Conservation (phyloP, 2,113 vertebrate genomes). For the Spizaetus ornatus region DNA sequence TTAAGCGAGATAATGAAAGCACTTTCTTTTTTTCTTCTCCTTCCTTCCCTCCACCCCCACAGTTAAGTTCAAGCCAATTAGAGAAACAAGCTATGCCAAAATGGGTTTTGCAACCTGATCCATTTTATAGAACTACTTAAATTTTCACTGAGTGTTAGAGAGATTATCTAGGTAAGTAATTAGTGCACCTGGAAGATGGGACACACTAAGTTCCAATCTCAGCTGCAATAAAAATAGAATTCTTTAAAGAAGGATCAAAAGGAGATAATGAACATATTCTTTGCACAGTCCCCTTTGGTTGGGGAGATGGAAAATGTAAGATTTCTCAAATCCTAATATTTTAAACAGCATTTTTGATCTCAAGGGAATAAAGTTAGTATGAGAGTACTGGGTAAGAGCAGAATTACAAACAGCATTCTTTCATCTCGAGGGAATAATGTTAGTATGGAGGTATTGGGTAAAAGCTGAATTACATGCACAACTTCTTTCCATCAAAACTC, state of each 20-base stretch:
- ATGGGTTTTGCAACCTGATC: neutral
- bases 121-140: neutral
- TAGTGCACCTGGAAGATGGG: neutral
- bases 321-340: neutral
- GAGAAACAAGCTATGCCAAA: neutral
- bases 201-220: neutral
- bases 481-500: neutral
- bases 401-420: neutral
- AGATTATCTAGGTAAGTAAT: conserved; percentile 5
- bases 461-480: neutral
- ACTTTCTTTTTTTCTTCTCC: neutral
- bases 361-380: neutral
- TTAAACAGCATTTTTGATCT: neutral
- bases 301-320: neutral
- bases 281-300: neutral
- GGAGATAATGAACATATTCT: neutral
- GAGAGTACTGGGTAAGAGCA: neutral
- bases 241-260: neutral
- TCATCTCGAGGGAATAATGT: neutral
- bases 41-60: neutral
- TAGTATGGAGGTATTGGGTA: neutral
- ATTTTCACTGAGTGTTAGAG: neutral
- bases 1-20: neutral
- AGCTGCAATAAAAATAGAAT: neutral
- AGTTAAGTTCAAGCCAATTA: neutral